A percentile compares a stretch with the other conserved stretches of the same genome.
Evolutionary conservation across 2,113 vertebrate genomes (phyloP).

Genomic region (Brachyhypopomus gauderio): DNA sequence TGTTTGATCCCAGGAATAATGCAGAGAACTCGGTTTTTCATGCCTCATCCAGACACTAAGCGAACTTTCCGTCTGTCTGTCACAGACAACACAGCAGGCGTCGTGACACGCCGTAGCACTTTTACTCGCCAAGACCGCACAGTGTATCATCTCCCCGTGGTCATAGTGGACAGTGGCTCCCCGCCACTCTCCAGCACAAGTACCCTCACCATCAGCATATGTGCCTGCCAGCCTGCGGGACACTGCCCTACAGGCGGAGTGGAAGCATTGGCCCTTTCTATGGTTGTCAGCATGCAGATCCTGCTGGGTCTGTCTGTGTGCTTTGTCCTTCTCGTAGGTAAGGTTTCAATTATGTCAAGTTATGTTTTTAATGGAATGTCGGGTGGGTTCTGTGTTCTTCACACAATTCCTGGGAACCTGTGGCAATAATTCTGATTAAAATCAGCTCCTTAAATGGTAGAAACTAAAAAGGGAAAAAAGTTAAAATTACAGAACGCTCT

Average conservation of each 20-base stretch:
- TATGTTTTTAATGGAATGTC: background rate
- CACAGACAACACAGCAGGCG: constrained; percentile 89
- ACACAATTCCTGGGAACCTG: background rate
- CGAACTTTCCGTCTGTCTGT: constrained; percentile 21
- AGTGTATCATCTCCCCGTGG: constrained; percentile 78
- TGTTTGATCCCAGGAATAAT: too few species aligned
- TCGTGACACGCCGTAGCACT: constrained; percentile 80
- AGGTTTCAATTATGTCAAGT: constrained; percentile 50
- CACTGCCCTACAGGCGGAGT: constrained; percentile 73
- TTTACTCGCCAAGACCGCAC: constrained; percentile 80
- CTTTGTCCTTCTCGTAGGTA: constrained; percentile 80
- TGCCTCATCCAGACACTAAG: background rate
- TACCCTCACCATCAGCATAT: constrained; percentile 85
- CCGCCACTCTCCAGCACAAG: constrained; percentile 84
- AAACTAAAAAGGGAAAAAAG: background rate
- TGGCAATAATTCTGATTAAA: background rate
- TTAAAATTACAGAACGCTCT: constrained; percentile 50
- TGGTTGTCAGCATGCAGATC: constrained; percentile 79
- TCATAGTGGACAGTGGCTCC: constrained; percentile 85
- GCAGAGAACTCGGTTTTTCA: too few species aligned
- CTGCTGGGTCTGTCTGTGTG: constrained; percentile 79
- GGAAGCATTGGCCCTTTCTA: constrained; percentile 71
- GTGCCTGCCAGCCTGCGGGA: constrained; percentile 78
- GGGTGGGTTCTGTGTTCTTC: background rate
- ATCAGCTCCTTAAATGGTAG: too few species aligned